Evolutionary conservation across 2,888 invertebrate genomes (phyloP), one percentile per base, ranked within the genome.

Genomic region (Apantesis nais): DNA sequence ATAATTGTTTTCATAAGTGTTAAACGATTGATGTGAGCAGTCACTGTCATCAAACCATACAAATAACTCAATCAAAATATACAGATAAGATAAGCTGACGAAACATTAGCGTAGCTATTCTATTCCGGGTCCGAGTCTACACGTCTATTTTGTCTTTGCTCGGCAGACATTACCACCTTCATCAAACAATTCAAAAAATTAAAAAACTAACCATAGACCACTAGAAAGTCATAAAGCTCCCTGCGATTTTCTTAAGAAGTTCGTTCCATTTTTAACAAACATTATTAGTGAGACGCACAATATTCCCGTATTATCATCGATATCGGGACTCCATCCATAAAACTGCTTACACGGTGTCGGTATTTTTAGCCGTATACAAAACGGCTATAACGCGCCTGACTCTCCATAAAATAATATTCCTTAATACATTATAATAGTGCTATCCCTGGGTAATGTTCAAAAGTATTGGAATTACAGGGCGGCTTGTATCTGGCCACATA

Each of bases 401-500:
- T 89, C 86, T 89, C 90, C 91, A 89, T 93, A 91, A 93, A 93
- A 95, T 95, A 94, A 94, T 94, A 95, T 89, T 91, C 90, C 93
- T 92, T 95, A 93, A 94, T 94, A 94, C 93, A 92, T 94, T 94
- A 95, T 95, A 95, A 95, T 94, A 94, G 94, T 92, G 92, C 91
- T 90, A 90, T 90, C 89, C 89, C 87, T 89, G 72, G 92, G 91
- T 95, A 95, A 95, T 94, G 92, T 90, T 91, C 90, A 87, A 93
- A 93, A 93, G 93, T 90, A 93, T 93, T 93, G 92, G 93, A 94
- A 94, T 94, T 94, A 94, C 91, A 94, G 93, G 93, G 94, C 94
- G 94, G 94, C 87, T 90, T 81, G 88, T 85, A 88, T 88, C 86
- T 86, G 81, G 87, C 85, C 86, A 89, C 86, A 89, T 93, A 89